These are phyloP conservation scores for Fragum fragum DNA, from an alignment of 2,888 invertebrate species.

Conservation along the genomic window DNA sequence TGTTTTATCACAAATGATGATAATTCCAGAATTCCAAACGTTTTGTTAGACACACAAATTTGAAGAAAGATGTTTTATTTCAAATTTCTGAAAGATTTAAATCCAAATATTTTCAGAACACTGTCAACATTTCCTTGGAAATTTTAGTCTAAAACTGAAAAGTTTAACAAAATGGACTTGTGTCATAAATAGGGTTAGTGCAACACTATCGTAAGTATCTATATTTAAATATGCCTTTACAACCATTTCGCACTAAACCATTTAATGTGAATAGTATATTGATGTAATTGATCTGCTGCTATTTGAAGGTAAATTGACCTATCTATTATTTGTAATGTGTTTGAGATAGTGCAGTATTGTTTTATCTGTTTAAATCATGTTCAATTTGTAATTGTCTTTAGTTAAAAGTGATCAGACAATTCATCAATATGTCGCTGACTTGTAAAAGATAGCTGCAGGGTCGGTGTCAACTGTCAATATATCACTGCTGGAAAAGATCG, in stretches of 20 bases:
- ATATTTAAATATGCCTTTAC: too few relatives aligned
- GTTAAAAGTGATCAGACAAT: constrained; percentile 2
- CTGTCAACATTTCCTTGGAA: background rate
- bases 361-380: constrained; percentile 11
- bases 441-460: constrained; percentile 22
- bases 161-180: background rate
- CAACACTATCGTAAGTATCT: too few relatives aligned
- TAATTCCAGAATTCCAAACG: too few relatives aligned
- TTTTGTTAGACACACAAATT: too few relatives aligned
- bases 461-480: constrained; percentile 17
- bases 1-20: too few relatives aligned
- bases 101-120: too few relatives aligned
- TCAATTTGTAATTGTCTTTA: constrained; percentile 30
- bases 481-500: too few relatives aligned
- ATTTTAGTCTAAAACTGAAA: background rate
- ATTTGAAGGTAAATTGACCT: constrained; percentile 9
- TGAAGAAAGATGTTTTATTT: too few relatives aligned
- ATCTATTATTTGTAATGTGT: background rate
- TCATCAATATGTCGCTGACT: constrained; percentile 23
- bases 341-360: constrained; percentile 3
- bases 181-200: too few relatives aligned
- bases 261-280: background rate
- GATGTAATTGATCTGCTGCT: background rate
- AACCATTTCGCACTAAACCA: too few relatives aligned
- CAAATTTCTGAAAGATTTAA: too few relatives aligned